Evolutionary conservation across 2,797 vertebrate genomes (phyloP).

Genomic region (Psittacula echo): DNA sequence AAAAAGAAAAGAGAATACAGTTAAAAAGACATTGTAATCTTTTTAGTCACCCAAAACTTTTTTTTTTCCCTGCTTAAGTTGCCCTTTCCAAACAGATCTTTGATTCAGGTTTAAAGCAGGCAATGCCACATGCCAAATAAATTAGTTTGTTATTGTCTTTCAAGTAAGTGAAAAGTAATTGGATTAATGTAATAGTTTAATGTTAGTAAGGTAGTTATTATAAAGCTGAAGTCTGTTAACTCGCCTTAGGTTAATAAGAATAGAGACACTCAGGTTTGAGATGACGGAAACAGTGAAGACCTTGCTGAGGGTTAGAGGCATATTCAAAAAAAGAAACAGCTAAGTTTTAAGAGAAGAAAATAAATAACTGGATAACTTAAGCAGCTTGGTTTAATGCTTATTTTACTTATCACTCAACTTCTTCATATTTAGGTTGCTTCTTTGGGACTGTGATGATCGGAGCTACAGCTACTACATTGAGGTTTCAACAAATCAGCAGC

Average conservation of each 20-base stretch:
- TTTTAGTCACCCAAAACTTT: not conserved
- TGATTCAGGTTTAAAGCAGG: not conserved
- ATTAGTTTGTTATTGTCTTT: not conserved
- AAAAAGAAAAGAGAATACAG: not conserved
- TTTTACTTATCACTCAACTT: not conserved
- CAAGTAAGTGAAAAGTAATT: not conserved
- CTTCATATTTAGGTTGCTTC: constrained; percentile 83
- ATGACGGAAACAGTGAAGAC: not conserved
- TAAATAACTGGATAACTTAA: not conserved
- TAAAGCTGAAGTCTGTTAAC: not conserved
- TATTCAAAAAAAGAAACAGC: not conserved
- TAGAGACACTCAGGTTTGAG: not conserved
- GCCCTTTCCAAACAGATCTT: constrained; percentile 31
- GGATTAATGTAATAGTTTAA: not conserved
- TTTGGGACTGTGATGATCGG: constrained; percentile 98
- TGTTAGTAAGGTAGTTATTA: not conserved
- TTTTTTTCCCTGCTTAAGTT: not conserved
- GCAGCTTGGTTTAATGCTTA: not conserved
- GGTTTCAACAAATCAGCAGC: constrained; percentile 93
- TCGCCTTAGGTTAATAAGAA: not conserved
- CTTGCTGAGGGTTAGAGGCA: not conserved
- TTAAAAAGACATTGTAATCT: not conserved
- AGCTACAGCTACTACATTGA: constrained; percentile 98
- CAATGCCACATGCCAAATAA: not conserved
- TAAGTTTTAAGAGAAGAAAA: not conserved